Conservation (phyloP, 2,113 vertebrate genomes). For the Aythya baeri region DNA sequence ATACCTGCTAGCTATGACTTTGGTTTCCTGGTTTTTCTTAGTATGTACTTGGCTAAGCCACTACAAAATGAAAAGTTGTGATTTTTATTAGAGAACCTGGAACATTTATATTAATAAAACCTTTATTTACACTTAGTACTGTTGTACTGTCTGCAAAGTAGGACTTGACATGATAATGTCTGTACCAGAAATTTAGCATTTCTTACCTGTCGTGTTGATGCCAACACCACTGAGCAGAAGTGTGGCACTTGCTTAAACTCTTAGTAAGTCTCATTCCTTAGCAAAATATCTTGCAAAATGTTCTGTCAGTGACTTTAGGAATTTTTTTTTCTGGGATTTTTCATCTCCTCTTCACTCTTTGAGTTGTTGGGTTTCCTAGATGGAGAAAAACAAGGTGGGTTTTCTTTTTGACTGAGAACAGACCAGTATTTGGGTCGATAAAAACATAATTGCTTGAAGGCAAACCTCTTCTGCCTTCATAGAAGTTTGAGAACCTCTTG, state of each 20-base stretch:
- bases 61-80: background rate
- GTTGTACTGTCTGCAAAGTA: background rate
- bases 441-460: background rate
- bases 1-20: background rate
- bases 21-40: background rate
- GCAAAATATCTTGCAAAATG: background rate
- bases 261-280: background rate
- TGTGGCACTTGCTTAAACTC: background rate
- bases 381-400: background rate
- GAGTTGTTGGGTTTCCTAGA: background rate
- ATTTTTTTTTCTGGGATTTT: background rate
- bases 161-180: background rate
- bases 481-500: background rate
- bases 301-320: background rate
- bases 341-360: fast-evolving
- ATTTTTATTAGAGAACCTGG: background rate
- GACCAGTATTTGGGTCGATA: background rate
- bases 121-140: background rate
- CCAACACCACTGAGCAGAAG: background rate
- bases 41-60: background rate
- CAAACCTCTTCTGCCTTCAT: background rate
- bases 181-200: background rate
- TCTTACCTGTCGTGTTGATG: fast-evolving
- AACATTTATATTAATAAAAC: background rate
- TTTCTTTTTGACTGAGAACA: background rate